These are phyloP conservation scores for Poecilus cupreus DNA, from an alignment of 2,888 invertebrate genomes.

Conservation along the genomic window DNA sequence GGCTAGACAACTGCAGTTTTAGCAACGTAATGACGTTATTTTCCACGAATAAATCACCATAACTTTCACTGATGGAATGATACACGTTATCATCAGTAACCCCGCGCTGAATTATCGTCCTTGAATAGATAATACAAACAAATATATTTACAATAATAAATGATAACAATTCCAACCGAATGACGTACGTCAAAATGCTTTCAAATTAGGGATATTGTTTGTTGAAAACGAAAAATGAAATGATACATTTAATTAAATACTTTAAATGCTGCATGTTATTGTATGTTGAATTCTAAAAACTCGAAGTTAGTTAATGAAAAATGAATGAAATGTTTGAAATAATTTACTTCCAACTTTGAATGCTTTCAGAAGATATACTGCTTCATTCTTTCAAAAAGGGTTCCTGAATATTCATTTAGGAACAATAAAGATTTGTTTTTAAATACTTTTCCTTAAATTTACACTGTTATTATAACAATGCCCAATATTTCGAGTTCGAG, in stretches of 20 bases:
- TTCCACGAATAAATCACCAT: background rate
- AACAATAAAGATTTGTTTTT: too few species aligned
- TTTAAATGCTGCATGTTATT: background rate
- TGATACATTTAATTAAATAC: background rate
- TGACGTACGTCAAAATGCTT: background rate
- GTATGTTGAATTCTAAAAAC: background rate
- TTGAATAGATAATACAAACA: background rate
- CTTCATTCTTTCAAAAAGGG: too few species aligned
- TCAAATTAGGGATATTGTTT: background rate
- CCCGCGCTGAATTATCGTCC: conserved; percentile 12
- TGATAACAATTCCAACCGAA: too few species aligned
- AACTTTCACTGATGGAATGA: conserved; percentile 5
- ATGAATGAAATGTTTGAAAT: background rate
- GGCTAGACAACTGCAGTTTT: too few species aligned
- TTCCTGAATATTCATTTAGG: too few species aligned
- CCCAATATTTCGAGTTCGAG: too few species aligned
- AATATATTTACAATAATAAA: background rate
- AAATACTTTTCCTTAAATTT: too few species aligned
- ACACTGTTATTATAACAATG: too few species aligned
- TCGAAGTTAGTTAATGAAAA: background rate
- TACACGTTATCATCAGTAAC: too few species aligned
- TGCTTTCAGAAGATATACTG: background rate
- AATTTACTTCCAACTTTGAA: background rate
- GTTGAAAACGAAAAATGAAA: background rate
- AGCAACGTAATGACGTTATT: background rate